phyloP scores from a whole-genome alignment of 1,140 invertebrate genomes.

The Drosophila aff. region DNA sequence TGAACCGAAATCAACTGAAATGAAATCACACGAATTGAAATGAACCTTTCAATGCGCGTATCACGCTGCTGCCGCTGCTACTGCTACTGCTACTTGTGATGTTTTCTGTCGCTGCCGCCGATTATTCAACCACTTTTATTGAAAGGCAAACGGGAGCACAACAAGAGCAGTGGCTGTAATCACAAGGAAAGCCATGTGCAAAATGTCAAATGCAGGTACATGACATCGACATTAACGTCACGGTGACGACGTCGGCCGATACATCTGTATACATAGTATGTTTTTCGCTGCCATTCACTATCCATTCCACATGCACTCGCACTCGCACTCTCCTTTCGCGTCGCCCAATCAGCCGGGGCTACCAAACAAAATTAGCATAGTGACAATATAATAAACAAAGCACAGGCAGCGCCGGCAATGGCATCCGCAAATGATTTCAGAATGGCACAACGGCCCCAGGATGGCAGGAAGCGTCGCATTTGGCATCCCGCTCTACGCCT shows the following conservation, averaged over 20 bases:
- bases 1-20: slow-evolving; percentile 27
- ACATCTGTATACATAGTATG: slow-evolving; percentile 11
- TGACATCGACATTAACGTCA: slow-evolving; percentile 78
- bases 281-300: slow-evolving; percentile 59
- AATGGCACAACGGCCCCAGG: slow-evolving; percentile 10
- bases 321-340: slow-evolving; percentile 38
- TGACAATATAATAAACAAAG: slow-evolving; percentile 80
- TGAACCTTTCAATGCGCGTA: slow-evolving; percentile 72
- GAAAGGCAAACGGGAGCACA: slow-evolving; percentile 76
- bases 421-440: slow-evolving; percentile 44
- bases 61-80: slow-evolving; percentile 19
- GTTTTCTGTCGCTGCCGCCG: slow-evolving; percentile 47
- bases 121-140: slow-evolving; percentile 83
- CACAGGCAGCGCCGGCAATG: slow-evolving; percentile 40
- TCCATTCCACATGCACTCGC: slow-evolving; percentile 7
- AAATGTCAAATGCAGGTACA: slow-evolving; percentile 82
- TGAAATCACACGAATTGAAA: slow-evolving; percentile 42
- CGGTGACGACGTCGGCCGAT: slow-evolving; percentile 53
- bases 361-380: slow-evolving; percentile 79
- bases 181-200: slow-evolving; percentile 77
- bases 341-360: slow-evolving; percentile 60
- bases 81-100: slow-evolving; percentile 28
- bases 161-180: slow-evolving; percentile 57
- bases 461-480: slow-evolving; percentile 27
- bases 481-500: slow-evolving; percentile 3